These are phyloP conservation scores for Pyrocoelia pectoralis DNA, from an alignment of 2,888 invertebrate genomes.

Conservation along the genomic window DNA sequence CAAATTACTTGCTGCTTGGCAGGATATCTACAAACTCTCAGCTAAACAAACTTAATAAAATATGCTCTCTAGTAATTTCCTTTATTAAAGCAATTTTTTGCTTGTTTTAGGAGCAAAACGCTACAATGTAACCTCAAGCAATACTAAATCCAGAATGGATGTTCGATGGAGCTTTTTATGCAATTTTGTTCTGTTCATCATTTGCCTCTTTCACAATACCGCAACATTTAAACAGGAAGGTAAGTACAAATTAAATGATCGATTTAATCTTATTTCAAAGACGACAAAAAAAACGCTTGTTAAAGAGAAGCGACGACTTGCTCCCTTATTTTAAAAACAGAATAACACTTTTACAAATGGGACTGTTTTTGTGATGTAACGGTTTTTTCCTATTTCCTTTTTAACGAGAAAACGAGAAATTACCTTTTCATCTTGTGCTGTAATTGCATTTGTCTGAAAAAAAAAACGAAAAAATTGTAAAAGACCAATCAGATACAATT, in stretches of 20 bases:
- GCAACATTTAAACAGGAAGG: conserved; percentile 57
- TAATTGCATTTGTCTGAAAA: conserved; percentile 30
- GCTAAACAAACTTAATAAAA: conserved; percentile 36
- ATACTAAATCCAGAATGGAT: conserved; percentile 54
- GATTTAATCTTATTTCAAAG: background rate
- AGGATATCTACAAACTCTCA: conserved; percentile 33
- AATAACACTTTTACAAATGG: conserved; percentile 29
- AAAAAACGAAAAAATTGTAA: conserved; percentile 27
- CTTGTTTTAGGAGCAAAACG: conserved; percentile 54
- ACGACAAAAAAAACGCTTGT: conserved; percentile 23
- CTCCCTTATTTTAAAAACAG: conserved; percentile 23
- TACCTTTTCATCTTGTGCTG: conserved; percentile 26
- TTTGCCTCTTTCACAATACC: conserved; percentile 52
- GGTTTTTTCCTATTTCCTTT: conserved; percentile 29
- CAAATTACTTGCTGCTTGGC: conserved; percentile 28
- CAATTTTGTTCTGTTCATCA: conserved; percentile 52
- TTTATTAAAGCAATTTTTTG: conserved; percentile 40
- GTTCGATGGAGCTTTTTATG: conserved; percentile 57
- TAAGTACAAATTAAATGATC: conserved; percentile 40
- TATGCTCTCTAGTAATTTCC: conserved; percentile 35
- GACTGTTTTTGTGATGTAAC: conserved; percentile 29
- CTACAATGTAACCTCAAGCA: conserved; percentile 56
- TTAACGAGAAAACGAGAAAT: conserved; percentile 32
- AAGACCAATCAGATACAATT: conserved; percentile 34
- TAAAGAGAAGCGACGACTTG: conserved; percentile 27